Percentiles rank a stretch among this genome's conserved stretches.
Evolutionary conservation across 2,113 vertebrate genomes (phyloP).

Genomic region (Damaliscus lunatus): DNA sequence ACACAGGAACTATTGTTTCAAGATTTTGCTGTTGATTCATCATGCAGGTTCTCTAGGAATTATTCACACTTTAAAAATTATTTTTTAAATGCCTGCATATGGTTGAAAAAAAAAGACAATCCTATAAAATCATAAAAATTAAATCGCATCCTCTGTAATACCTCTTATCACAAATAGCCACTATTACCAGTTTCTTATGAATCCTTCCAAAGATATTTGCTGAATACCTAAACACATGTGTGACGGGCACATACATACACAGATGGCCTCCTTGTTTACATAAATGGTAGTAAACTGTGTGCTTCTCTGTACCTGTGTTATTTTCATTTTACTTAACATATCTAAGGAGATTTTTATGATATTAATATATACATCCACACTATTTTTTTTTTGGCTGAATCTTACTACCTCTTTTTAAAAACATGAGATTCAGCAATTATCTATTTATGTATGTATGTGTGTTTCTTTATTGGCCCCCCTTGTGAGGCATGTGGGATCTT

Average conservation of each 20-base stretch:
- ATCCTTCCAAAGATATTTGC: not conserved
- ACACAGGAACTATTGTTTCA: slow-evolving; percentile 52
- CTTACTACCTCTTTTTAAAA: not conserved
- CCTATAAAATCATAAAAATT: not conserved
- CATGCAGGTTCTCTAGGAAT: slow-evolving; percentile 41
- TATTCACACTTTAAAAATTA: slow-evolving; percentile 14
- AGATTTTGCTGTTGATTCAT: slow-evolving; percentile 40
- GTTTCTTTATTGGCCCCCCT: not conserved
- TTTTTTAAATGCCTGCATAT: not conserved
- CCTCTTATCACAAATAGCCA: not conserved
- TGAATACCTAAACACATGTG: not conserved
- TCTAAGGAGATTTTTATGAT: not conserved
- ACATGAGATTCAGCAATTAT: not conserved
- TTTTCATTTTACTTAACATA: not conserved
- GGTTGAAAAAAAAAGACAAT: slow-evolving; percentile 12
- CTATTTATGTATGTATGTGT: not conserved
- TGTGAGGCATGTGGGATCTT: not conserved
- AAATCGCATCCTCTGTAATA: not conserved
- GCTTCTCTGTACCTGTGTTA: not conserved
- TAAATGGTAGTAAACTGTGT: not conserved
- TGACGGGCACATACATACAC: not conserved
- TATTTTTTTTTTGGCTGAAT: not conserved
- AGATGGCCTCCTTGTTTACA: not conserved
- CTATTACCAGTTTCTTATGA: not conserved
- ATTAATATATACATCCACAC: not conserved